These are phyloP conservation scores for Sebastes kiyomatsui DNA, from an alignment of 2,797 vertebrate genomes.

Conservation along the genomic window DNA sequence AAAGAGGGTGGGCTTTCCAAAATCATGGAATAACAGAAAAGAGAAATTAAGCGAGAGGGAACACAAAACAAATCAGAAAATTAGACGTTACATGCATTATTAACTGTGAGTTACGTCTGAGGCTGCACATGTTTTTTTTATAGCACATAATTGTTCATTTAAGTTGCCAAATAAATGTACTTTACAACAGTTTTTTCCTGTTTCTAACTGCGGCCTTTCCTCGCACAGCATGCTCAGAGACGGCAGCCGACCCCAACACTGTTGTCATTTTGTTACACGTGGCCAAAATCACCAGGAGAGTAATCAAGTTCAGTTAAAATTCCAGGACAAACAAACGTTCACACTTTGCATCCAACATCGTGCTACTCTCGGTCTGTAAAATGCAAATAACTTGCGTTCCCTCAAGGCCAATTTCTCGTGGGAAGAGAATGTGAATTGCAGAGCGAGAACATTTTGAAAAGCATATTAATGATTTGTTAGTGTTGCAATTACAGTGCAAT, in stretches of 20 bases:
- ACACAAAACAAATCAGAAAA: not conserved
- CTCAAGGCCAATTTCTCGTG: conserved; percentile 38
- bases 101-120: not conserved
- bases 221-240: conserved; percentile 29
- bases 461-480: conserved; percentile 57
- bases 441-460: conserved; percentile 30
- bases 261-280: conserved; percentile 55
- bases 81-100: not conserved
- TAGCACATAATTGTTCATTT: conserved; percentile 11
- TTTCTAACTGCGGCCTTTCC: conserved; percentile 19
- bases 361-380: conserved; percentile 42
- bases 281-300: conserved; percentile 55
- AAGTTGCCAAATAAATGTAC: conserved; percentile 19
- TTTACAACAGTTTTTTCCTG: conserved; percentile 22
- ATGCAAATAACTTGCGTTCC: conserved; percentile 37
- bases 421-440: conserved; percentile 41
- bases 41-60: conserved; percentile 12
- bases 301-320: conserved; percentile 46
- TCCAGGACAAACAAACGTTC: conserved; percentile 63
- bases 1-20: conserved; percentile 11
- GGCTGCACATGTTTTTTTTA: conserved; percentile 10
- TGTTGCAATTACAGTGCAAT: conserved; percentile 54
- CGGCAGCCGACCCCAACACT: conserved; percentile 30
- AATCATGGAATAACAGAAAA: conserved; percentile 25
- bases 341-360: conserved; percentile 39